Base-by-base conservation (phyloP, 1,140 invertebrate species). In the Cyphomyrmex costatus region DNA sequence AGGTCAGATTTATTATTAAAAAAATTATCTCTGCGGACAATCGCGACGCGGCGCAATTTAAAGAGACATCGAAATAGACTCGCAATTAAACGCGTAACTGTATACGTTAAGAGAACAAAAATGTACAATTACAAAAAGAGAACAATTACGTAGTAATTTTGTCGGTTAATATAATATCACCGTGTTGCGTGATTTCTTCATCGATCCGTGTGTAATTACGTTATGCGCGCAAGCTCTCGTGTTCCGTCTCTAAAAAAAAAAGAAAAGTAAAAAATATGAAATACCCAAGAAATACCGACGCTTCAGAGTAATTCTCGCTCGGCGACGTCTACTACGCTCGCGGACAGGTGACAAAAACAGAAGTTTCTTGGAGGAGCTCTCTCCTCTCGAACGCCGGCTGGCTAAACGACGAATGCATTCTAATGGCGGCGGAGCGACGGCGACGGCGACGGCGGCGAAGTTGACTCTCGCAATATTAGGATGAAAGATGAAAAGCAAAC, bases 401-500 rank as follows among this genome's bases (percentile, higher is more conserved):
- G 16, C 68, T 42, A 73, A n/a, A 60, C 68, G 24, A 71, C 53
- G 42, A 74, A 58, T 83, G 53, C 79, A 49, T 83, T 83, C 79
- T 83, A 74, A 83, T 83, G 68, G 56, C 53, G 68, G n/a, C 36
- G 24, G 5, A 42, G n/a, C 36, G 63, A 4, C 56, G n/a, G 70
- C 70, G 53, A 36, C 2, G 4, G 33, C 19, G 49, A 1, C 10
- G 10, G 10, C 27, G 19, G 7, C 33, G 36, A 27, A 73, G 53
- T 83, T 73, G 79, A 85, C 88, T 83, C 71, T 88, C 56, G 80
- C 42, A 85, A 79, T 53, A 53, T 33, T n/a, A 33, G 24, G 33
- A 58, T 53, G 58, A 53, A 30, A 60, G 68, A 65, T 73, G 74
- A 90, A 86, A 73, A 88, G 82, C 83, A 56, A 56, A 74, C 56